These are phyloP conservation scores for Cheilosia vernalis DNA, from an alignment of 2,888 invertebrate species.

Conservation along the genomic window DNA sequence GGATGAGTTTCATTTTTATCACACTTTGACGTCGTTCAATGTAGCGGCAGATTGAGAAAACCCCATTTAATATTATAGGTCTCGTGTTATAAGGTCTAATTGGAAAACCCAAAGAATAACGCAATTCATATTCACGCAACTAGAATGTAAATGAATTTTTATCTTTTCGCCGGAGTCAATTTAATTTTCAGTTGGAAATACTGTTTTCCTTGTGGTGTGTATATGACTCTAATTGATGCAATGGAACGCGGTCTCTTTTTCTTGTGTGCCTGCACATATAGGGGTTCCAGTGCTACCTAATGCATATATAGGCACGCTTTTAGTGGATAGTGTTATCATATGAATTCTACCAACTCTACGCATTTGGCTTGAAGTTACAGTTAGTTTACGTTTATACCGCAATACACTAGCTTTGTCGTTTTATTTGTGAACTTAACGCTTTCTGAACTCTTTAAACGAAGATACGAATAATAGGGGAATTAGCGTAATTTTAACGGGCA, in stretches of 20 bases:
- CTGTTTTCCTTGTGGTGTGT: constrained; percentile 6
- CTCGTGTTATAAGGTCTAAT: constrained; percentile 64
- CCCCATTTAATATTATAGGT: constrained; percentile 56
- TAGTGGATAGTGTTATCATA: constrained; percentile 46
- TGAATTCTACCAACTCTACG: constrained; percentile 3
- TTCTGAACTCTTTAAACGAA: neutral
- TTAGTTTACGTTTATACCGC: neutral
- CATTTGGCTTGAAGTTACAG: neutral
- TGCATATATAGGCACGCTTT: constrained; percentile 62
- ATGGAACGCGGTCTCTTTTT: constrained; percentile 72
- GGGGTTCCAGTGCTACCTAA: constrained; percentile 40
- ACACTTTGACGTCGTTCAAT: constrained; percentile 58
- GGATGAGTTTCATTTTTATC: constrained; percentile 67
- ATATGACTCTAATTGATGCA: constrained; percentile 58
- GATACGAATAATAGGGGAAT: too few species aligned
- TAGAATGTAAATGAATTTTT: constrained; percentile 63
- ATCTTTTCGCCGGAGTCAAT: constrained; percentile 30
- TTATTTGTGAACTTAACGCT: neutral
- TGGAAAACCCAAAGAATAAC: constrained; percentile 67
- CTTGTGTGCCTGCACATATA: constrained; percentile 41
- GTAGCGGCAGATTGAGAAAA: constrained; percentile 51
- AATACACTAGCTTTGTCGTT: neutral
- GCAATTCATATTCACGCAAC: constrained; percentile 69
- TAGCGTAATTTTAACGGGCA: too few species aligned
- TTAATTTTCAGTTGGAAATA: constrained; percentile 20